phyloP scores from a whole-genome alignment of 2,888 invertebrate genomes.

The Eubasilissa splendida region DNA sequence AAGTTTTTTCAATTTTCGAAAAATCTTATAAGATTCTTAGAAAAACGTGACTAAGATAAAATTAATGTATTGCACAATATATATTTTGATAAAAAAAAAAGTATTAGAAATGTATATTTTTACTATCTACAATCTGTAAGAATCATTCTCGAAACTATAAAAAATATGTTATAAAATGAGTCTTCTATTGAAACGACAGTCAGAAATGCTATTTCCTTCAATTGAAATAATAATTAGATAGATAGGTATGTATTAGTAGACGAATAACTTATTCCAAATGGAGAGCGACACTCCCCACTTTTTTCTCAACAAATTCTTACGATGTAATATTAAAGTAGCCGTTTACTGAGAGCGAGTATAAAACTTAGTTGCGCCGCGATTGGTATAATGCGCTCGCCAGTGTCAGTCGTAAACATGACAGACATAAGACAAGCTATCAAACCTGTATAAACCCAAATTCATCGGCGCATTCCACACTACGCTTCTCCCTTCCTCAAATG shows the following conservation, averaged over 20 bases:
- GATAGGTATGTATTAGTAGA: neutral
- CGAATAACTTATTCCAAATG: conserved; percentile 11
- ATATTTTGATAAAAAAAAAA: too few species aligned
- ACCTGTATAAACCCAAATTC: conserved; percentile 43
- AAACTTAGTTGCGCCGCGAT: conserved; percentile 4
- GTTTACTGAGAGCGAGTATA: neutral
- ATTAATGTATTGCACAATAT: too few species aligned
- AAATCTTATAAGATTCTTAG: too few species aligned
- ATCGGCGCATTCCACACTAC: conserved; percentile 36
- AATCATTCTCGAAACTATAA: too few species aligned
- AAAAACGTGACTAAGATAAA: too few species aligned
- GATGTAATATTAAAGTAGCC: conserved; percentile 5
- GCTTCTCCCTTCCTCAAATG: conserved; percentile 5
- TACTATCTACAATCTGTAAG: too few species aligned
- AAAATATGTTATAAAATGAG: too few species aligned
- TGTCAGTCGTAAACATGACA: conserved; percentile 7
- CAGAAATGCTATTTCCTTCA: conserved; percentile 3
- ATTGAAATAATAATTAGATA: neutral
- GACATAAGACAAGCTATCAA: conserved; percentile 14
- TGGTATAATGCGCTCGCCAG: conserved; percentile 27
- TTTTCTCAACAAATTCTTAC: neutral
- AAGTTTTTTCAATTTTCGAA: too few species aligned
- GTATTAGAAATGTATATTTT: too few species aligned
- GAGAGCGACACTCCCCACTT: conserved; percentile 28
- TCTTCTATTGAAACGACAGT: too few species aligned